Base-by-base conservation (phyloP, 2,113 vertebrate genomes). In the Marmota flaviventris region DNA sequence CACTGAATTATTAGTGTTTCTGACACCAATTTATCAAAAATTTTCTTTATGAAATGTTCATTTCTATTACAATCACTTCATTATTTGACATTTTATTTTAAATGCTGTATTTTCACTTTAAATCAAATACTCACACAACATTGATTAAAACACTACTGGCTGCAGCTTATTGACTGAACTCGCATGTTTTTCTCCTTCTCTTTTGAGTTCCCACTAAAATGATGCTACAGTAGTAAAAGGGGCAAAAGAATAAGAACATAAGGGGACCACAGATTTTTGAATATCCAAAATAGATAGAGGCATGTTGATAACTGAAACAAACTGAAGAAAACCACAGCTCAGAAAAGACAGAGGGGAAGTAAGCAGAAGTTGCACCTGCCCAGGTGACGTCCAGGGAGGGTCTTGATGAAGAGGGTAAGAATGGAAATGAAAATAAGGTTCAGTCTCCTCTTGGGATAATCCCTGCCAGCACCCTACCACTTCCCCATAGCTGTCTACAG, bases 81-180 rank as follows among this genome's bases (percentile, higher is more conserved):
- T 81, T 69, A 69, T 51, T 92, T 79, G 51, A n/a, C 16, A 58
- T 85, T 92, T 96, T 91, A 72, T 61, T 85, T 84, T 81, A 56
- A 73, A 34, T 91, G 3, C 61, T 75, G 79, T 58, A 81, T 25
- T 93, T 69, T 86, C 79, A 32, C 39, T 92, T 86, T 85, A 78
- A 95, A 78, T 86, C 67, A 89, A 94, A 79, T 75, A 87, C 67
- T 86, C 63, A 58, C 53, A 82, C 61, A 85, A 83, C 65, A 78
- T 27, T 79, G 63, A 93, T 37, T 83, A 61, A 79, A 89, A 90
- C 48, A 56, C 9, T 39, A 42, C n/a, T 87, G 17, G 61, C 65
- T 84, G 45, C 27, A 51, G 32, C 39, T 91, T 25, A 51, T 25
- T 7, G 13, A 37, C 53, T 75, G 17, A 95, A 67, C 10, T 5